Evolutionary conservation across 2,888 invertebrate genomes (phyloP).

Genomic region (Emmelina monodactyla): DNA sequence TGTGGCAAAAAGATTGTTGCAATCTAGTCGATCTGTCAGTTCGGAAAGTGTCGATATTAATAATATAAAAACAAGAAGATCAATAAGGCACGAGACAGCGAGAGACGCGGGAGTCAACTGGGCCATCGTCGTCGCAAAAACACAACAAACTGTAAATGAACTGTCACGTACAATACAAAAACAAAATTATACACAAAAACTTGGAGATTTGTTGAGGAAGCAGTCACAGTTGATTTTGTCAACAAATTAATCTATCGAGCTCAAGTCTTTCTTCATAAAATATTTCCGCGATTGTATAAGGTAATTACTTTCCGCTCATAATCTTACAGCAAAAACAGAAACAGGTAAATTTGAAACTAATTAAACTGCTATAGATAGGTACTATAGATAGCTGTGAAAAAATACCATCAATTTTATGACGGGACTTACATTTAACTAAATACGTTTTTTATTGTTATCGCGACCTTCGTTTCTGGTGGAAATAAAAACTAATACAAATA

Average conservation of each 20-base stretch:
- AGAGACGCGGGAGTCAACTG: too few relatives aligned
- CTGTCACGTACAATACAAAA: constrained; percentile 50
- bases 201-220: constrained; percentile 55
- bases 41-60: constrained; percentile 55
- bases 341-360: constrained; percentile 17
- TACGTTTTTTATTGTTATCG: constrained; percentile 32
- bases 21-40: constrained; percentile 54
- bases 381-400: not conserved
- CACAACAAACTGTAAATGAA: constrained; percentile 34
- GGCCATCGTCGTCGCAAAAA: constrained; percentile 26
- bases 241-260: constrained; percentile 5
- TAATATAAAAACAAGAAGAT: constrained; percentile 44
- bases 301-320: constrained; percentile 43
- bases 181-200: constrained; percentile 57
- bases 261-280: too few relatives aligned
- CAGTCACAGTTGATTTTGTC: constrained; percentile 60
- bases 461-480: constrained; percentile 48
- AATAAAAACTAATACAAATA: constrained; percentile 58
- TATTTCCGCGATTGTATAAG: constrained; percentile 49
- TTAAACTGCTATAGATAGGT: not conserved
- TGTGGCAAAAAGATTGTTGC: constrained; percentile 51
- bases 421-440: not conserved
- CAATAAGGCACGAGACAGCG: too few relatives aligned
- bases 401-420: not conserved
- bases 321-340: constrained; percentile 43